Conservation (phyloP, 2,888 invertebrate genomes). For the Melitaea athalia region DNA sequence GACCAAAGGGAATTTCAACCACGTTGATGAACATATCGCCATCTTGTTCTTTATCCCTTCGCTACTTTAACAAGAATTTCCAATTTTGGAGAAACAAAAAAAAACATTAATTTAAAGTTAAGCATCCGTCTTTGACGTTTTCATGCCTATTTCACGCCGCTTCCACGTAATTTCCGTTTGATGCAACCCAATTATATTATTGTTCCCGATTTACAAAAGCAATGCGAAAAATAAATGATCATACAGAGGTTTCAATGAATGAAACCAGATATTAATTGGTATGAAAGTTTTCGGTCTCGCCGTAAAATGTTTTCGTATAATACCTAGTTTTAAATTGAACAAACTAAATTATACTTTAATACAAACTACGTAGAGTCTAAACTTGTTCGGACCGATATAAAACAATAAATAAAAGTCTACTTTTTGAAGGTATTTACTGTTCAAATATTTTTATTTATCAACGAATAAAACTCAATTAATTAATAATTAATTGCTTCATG, state of each 20-base stretch:
- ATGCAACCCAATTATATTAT: conserved; percentile 27
- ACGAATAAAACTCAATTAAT: conserved; percentile 34
- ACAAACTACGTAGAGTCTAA: conserved; percentile 1
- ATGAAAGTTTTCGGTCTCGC: conserved; percentile 32
- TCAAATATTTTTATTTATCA: conserved; percentile 36
- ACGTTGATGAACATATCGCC: conserved; percentile 79
- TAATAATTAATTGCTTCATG: conserved; percentile 27
- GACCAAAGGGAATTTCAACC: conserved; percentile 72
- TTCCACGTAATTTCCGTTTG: conserved; percentile 15
- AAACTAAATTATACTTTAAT: conserved; percentile 6
- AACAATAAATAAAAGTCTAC: conserved; percentile 30
- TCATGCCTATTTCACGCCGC: conserved; percentile 13
- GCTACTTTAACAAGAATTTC: conserved; percentile 47
- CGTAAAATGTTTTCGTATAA: conserved; percentile 26
- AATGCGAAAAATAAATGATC: conserved; percentile 39
- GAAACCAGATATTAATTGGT: conserved; percentile 43
- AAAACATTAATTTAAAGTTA: conserved; percentile 58
- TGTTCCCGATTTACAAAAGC: conserved; percentile 31
- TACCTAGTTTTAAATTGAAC: conserved; percentile 5
- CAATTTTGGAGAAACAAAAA: conserved; percentile 48
- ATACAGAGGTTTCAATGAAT: conserved; percentile 41
- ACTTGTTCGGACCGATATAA: background rate
- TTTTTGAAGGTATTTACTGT: conserved; percentile 35
- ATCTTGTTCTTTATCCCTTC: conserved; percentile 66
- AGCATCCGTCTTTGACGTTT: conserved; percentile 50